Base-by-base conservation (phyloP, 1,140 invertebrate genomes). In the Drosophila gunungcola region DNA sequence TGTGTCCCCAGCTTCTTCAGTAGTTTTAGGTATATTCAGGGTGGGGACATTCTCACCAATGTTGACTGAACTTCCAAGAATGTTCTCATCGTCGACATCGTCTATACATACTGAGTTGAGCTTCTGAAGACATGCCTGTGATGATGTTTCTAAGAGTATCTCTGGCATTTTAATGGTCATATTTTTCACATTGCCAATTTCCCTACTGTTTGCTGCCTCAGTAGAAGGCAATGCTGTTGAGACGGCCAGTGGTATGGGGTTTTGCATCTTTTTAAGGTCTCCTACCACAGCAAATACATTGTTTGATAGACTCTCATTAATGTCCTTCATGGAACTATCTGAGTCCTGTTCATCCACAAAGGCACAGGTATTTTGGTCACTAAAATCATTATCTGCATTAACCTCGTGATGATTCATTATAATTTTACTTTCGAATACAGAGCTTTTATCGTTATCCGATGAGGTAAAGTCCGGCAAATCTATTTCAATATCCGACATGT, bases 401-500 rank as follows among this genome's bases (percentile, higher is more conserved):
- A 41, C 63, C 32, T 45, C 58, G 10, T 13, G 21, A 34, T 39
- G 42, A 53, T 52, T 38, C 3, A 13, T 16, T 4, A 4, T 3
- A 51, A 36, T 63, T 43, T 72, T 36, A 16, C 46, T 56, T 42
- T 80, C 80, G 13, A 55, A 75, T 10, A 51, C 36, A 10, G 57
- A 53, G 9, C 69, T 78, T 34, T 84, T 74, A 34, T 90, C 76
- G 42, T 91, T 84, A 41, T 91, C 89, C 41, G 79, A 81, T 53
- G 78, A 78, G n/a, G 63, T 80, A n/a, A 80, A 82, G 61, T 67
- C 76, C 0, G 69, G 52, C 7, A 68, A 43, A 43, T 89, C 73
- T 12, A 62, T 61, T 63, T 91, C 90, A 41, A 81, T 67, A 57
- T 91, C 85, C 7, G 85, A 91, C 39, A 83, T 68, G 45, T 80